Percentiles rank a stretch among this genome's conserved stretches.
phyloP scores from a whole-genome alignment of 2,113 vertebrate genomes.

The Amphiprion ocellaris region DNA sequence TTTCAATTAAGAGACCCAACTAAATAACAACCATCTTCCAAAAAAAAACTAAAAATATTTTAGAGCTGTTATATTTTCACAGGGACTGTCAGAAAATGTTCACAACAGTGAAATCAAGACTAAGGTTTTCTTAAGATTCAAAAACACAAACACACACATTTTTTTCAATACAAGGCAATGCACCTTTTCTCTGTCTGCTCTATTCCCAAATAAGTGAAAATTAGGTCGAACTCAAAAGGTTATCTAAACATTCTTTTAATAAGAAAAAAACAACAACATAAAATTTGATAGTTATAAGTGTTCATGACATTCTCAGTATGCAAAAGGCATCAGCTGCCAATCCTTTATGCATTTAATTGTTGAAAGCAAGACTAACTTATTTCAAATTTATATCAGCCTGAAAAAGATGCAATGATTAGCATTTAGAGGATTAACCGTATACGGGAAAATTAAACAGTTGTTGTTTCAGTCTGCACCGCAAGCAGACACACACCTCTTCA shows the following conservation, averaged over 20 bases:
- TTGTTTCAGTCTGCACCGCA: background rate
- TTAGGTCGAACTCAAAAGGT: background rate
- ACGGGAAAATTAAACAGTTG: conserved; percentile 18
- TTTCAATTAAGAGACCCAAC: background rate
- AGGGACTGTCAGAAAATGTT: background rate
- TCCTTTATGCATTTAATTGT: background rate
- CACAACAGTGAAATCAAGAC: background rate
- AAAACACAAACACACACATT: too few species aligned
- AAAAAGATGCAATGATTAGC: conserved; percentile 1
- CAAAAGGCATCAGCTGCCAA: background rate
- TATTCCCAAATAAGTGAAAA: background rate
- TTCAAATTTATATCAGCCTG: conserved; percentile 6
- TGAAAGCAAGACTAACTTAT: conserved; percentile 4
- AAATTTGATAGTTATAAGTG: conserved; percentile 3
- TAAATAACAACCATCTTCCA: too few species aligned
- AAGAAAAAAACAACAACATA: background rate
- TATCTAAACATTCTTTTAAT: background rate
- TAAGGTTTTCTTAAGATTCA: background rate
- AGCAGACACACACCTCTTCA: background rate
- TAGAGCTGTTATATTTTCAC: background rate
- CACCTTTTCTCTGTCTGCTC: too few species aligned
- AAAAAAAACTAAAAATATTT: background rate
- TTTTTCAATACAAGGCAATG: background rate
- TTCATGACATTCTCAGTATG: background rate
- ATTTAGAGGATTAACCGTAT: background rate